Evolutionary conservation across 2,888 invertebrate species (phyloP).

Genomic region (Caradrina clavipalpis): DNA sequence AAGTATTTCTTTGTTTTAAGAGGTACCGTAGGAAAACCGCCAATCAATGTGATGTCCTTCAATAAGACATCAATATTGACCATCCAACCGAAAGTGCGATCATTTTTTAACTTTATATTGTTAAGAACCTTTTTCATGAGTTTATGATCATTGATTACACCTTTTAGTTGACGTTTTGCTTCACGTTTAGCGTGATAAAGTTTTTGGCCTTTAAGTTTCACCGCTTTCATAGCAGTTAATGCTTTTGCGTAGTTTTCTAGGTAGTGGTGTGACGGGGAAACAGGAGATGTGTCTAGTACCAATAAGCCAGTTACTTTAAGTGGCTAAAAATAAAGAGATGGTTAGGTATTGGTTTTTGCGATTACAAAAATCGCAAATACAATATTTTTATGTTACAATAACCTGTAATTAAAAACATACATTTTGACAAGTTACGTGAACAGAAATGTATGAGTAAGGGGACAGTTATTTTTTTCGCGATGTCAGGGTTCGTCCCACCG

Average conservation of each 20-base stretch:
- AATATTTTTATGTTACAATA: neutral
- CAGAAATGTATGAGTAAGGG: neutral
- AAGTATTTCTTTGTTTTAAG: conserved; percentile 79
- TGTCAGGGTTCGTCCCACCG: neutral
- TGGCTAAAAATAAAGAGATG: conserved; percentile 80
- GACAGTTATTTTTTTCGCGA: neutral
- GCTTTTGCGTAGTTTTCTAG: conserved; percentile 91
- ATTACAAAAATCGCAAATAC: neutral
- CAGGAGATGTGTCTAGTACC: conserved; percentile 93
- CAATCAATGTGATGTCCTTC: conserved; percentile 91
- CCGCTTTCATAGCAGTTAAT: conserved; percentile 86
- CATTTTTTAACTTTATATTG: conserved; percentile 86
- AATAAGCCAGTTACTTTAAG: conserved; percentile 91
- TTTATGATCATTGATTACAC: conserved; percentile 86
- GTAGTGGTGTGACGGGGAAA: conserved; percentile 85
- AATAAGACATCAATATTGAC: conserved; percentile 94
- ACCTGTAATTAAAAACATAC: neutral
- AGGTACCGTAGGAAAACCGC: conserved; percentile 90
- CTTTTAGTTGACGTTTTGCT: conserved; percentile 71
- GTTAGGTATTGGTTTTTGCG: neutral
- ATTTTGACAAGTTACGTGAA: neutral
- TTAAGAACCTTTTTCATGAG: conserved; percentile 89
- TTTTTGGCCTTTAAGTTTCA: conserved; percentile 73
- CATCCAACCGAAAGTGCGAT: conserved; percentile 92
- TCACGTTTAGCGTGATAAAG: conserved; percentile 69